Conservation (phyloP, 2,797 vertebrate genomes). For the Rhadinocentrus ornatus region DNA sequence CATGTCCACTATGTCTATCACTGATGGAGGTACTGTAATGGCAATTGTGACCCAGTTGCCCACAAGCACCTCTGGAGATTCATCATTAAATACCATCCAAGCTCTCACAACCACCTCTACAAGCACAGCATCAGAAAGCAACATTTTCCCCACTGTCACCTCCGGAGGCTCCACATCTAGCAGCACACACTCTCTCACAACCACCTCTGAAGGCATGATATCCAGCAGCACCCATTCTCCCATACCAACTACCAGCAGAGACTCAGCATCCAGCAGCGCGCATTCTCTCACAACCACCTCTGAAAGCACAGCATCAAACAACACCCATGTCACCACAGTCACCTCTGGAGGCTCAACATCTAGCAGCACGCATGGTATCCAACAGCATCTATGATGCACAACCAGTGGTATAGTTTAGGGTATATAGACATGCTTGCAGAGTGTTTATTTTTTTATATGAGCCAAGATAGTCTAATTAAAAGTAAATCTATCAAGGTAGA, state of each 20-base stretch:
- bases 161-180: background rate
- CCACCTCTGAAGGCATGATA: background rate
- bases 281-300: background rate
- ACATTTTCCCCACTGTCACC: background rate
- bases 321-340: too few species aligned
- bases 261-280: rapidly evolving
- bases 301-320: background rate
- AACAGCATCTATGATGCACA: background rate
- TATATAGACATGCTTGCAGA: background rate
- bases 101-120: background rate
- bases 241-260: background rate
- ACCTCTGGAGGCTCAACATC: background rate
- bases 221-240: background rate
- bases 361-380: background rate
- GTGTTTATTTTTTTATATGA: background rate
- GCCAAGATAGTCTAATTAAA: background rate
- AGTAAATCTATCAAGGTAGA: too few species aligned
- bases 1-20: background rate
- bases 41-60: background rate
- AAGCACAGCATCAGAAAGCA: background rate
- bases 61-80: background rate
- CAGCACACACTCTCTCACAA: background rate
- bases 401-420: background rate
- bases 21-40: constrained; percentile 5
- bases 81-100: background rate